A percentile compares a stretch with the other conserved stretches of the same genome.
Conservation (phyloP, 1,140 invertebrate genomes). For the Calosoma granatense region DNA sequence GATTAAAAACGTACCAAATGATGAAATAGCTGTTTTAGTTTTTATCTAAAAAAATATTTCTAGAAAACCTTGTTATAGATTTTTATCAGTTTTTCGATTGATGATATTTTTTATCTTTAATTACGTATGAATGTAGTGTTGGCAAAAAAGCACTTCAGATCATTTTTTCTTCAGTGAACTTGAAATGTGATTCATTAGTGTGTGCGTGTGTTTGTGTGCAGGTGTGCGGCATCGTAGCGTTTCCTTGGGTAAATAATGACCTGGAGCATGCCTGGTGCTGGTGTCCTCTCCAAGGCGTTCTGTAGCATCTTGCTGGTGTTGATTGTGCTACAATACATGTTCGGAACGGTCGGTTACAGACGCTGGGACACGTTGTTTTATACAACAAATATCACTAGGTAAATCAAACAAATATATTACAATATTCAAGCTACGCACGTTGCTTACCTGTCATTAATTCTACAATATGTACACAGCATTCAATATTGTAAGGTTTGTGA, state of each 20-base stretch:
- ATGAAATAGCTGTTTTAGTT: no score
- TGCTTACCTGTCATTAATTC: not conserved
- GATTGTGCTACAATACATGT: conserved; percentile 28
- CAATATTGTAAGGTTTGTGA: not conserved
- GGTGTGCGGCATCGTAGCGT: not conserved
- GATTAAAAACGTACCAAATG: no score
- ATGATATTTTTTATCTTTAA: no score
- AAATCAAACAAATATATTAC: conserved; percentile 12
- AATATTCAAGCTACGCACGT: not conserved
- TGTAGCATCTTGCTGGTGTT: conserved; percentile 27
- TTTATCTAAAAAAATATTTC: no score
- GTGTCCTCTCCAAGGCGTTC: conserved; percentile 31
- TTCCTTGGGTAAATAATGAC: not conserved
- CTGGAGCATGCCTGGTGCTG: conserved; percentile 7
- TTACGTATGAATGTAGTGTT: no score
- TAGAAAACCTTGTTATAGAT: no score
- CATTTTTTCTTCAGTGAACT: no score
- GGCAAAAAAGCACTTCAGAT: no score
- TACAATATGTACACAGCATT: no score
- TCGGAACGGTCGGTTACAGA: conserved; percentile 26
- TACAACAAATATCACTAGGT: conserved; percentile 24
- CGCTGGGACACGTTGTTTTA: conserved; percentile 17
- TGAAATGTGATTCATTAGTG: no score
- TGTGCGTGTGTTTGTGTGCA: no score
- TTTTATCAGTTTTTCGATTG: no score